These are phyloP conservation scores for Drosophila phalerata DNA, from an alignment of 2,888 invertebrate genomes.

Conservation along the genomic window DNA sequence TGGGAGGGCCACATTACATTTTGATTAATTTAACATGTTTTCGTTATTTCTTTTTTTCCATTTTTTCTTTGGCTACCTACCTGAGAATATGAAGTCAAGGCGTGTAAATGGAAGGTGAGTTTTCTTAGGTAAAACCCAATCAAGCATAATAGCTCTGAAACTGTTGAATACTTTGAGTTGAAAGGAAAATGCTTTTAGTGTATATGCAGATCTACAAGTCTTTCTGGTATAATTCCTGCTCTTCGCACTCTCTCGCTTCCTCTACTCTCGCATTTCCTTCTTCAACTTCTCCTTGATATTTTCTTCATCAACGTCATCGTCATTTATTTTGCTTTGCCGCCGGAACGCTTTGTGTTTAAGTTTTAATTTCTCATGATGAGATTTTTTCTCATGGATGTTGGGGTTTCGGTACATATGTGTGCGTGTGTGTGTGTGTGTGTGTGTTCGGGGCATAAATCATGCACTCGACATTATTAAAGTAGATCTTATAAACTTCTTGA, in stretches of 20 bases:
- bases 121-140: conserved; percentile 60
- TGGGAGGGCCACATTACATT: conserved; percentile 58
- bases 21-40: conserved; percentile 73
- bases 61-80: conserved; percentile 41
- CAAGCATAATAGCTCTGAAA: conserved; percentile 66
- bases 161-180: conserved; percentile 52
- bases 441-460: conserved; percentile 58
- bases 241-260: too few relatives aligned
- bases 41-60: conserved; percentile 3
- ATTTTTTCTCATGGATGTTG: conserved; percentile 49
- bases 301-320: conserved; percentile 46
- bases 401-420: neutral
- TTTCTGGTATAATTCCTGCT: neutral
- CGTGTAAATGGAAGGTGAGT: conserved; percentile 10
- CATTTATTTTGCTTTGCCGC: conserved; percentile 46
- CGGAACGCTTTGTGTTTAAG: conserved; percentile 65
- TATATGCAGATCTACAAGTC: conserved; percentile 24
- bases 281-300: neutral
- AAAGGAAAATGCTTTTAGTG: conserved; percentile 54
- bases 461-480: conserved; percentile 80
- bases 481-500: conserved; percentile 76
- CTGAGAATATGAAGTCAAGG: conserved; percentile 30
- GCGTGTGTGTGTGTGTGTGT: neutral
- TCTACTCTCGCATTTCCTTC: neutral
- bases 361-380: conserved; percentile 78